phyloP scores from a whole-genome alignment of 1,140 invertebrate genomes.

The Orchesella cincta region DNA sequence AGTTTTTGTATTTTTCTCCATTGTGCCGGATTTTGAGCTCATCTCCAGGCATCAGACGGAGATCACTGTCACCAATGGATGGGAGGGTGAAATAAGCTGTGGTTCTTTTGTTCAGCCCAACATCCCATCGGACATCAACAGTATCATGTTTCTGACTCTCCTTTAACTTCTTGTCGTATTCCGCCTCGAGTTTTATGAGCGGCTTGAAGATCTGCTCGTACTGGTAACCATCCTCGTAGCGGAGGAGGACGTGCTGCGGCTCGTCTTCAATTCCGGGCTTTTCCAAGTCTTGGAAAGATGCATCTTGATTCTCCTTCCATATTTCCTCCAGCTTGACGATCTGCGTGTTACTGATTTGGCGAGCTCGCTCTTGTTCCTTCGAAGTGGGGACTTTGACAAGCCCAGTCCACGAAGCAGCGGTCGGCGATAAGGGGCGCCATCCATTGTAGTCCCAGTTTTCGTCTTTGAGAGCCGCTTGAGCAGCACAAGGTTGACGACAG shows the following conservation, averaged over 20 bases:
- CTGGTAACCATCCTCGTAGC: conserved; percentile 98
- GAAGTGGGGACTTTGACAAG: conserved; percentile 94
- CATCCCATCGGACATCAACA: conserved; percentile 97
- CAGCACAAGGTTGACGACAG: conserved; percentile 96
- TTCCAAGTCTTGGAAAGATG: conserved; percentile 95
- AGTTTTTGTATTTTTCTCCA: conserved; percentile 87
- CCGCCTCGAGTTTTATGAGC: conserved; percentile 94
- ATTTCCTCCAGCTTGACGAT: conserved; percentile 97
- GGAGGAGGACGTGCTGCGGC: conserved; percentile 87
- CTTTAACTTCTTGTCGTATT: conserved; percentile 97
- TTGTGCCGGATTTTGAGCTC: conserved; percentile 91
- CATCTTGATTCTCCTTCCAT: conserved; percentile 98
- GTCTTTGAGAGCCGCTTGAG: conserved; percentile 92
- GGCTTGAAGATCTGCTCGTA: conserved; percentile 99
- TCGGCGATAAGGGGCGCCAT: conserved; percentile 97
- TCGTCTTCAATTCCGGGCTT: conserved; percentile 91
- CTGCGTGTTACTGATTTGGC: conserved; percentile 94
- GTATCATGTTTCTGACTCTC: conserved; percentile 98
- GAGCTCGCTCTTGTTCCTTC: conserved; percentile 88
- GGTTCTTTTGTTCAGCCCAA: conserved; percentile 96
- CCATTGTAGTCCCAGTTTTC: conserved; percentile 97
- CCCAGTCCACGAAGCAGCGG: conserved; percentile 94
- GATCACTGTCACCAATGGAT: conserved; percentile 67
- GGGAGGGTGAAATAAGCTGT: conserved; percentile 97
- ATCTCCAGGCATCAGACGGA: conserved; percentile 99